Evolutionary conservation across 2,888 invertebrate species (phyloP).

Genomic region (Cephus runcator): DNA sequence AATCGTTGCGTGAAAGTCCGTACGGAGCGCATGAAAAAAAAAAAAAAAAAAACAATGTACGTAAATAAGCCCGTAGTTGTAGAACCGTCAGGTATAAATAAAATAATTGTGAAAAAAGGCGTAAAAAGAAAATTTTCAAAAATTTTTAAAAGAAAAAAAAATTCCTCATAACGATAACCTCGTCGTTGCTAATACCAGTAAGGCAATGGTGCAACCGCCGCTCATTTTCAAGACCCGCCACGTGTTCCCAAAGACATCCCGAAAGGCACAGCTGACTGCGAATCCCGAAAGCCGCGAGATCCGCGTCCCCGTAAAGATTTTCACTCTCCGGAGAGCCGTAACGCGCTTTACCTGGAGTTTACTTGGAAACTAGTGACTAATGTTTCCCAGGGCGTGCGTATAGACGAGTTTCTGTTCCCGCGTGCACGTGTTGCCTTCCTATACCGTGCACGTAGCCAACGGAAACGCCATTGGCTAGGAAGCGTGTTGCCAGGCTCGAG

Average conservation of each 20-base stretch:
- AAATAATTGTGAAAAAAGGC: neutral
- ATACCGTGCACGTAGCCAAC: neutral
- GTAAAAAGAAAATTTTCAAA: neutral
- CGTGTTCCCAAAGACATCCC: neutral
- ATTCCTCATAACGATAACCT: neutral
- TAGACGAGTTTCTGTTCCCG: neutral
- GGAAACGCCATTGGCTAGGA: neutral
- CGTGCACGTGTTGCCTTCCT: neutral
- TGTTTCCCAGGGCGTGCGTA: slow-evolving; percentile 3
- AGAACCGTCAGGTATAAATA: neutral
- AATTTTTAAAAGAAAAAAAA: neutral
- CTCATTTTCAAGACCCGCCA: too few relatives aligned
- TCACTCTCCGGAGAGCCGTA: slow-evolving; percentile 1
- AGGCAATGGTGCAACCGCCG: neutral
- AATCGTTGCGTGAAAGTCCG: neutral
- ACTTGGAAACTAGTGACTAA: slow-evolving; percentile 8
- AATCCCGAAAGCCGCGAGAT: neutral
- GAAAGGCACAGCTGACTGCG: neutral
- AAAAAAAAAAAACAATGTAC: neutral
- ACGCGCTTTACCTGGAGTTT: slow-evolving; percentile 4
- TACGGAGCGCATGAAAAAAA: neutral
- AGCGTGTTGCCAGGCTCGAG: neutral
- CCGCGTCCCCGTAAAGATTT: neutral
- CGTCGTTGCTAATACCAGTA: neutral
- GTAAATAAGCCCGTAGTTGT: neutral